Evolutionary conservation across 2,797 vertebrate genomes (phyloP), one percentile per base, ranked within the genome.

Genomic region (Acanthiza pusilla): DNA sequence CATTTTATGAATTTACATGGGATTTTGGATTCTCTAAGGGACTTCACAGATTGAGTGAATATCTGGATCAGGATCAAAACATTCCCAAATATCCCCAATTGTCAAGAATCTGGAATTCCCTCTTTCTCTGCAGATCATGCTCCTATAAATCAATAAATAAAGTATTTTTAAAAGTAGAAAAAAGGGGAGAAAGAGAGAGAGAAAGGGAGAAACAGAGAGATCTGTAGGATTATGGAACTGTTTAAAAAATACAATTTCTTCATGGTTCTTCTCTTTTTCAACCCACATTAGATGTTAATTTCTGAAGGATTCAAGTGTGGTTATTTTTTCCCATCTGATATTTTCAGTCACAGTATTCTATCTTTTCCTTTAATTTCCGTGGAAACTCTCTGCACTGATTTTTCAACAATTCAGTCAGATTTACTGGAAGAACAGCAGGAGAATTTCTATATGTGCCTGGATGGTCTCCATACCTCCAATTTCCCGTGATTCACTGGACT

Each of bases 21-120:
- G 47, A 47, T 51, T 75, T 90, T 1, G 5, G 21, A 36, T 57
- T 17, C 11, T 71, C 61, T 47, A 50, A 67, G n/a, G 20, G 19
- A 54, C 22, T 2, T 1, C 0, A 1, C 1, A 58, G 22, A 65
- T 21, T 36, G 27, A 63, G 18, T 9, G 42, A 74, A 48, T 47
- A 27, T 48, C 40, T 71, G 32, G 17, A 62, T 76, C 13, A 42
- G 26, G 23, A 78, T 0, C 2, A 66, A 93, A 70, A 50, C 8
- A 7, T 58, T 53, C 13, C 21, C 16, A 2, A 22, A 91, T 36
- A 57, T 55, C n/a, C 16, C 11, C 27, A 50, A 8, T 47, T 7
- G 18, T 48, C 19, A 53, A 66, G 51, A 76, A 66, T n/a, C 13
- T 20, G 2, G 16, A 80, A 77, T 60, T 66, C 19, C 10, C 13